Evolutionary conservation across 2,888 invertebrate species (phyloP), one percentile per base, ranked within the genome.

Genomic region (Chrysolina haemoptera): DNA sequence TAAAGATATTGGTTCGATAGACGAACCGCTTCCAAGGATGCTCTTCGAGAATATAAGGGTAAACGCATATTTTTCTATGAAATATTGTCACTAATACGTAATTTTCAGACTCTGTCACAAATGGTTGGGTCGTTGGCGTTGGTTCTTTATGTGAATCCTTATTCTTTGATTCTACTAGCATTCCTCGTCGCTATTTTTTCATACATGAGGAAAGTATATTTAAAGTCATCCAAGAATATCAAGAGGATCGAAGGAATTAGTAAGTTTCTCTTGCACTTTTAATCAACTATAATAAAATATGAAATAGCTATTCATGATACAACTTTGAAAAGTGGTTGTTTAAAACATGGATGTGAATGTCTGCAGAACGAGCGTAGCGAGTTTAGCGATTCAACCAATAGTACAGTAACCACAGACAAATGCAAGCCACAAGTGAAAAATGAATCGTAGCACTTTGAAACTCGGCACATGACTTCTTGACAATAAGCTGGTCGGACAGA

Each of bases 211-310:
- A 90, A 91, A 69, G 92, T 95, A 86, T 97, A 96, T 88, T 86
- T 97, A 69, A 88, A 92, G 68, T 94, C 96, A 8, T 95, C 96
- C 59, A 90, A 96, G 78, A 93, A 94, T 87, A 90, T 97, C 77
- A 97, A 94, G 87, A 91, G 94, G 82, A 89, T 94, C 86, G 94
- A 94, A 90, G 94, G 94, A 88, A 91, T 93, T 86, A 93, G 94
- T 94, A 89, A 92, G 93, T 92, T 40, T 35, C n/a, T n/a, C 27
- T 27, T 14, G n/a, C 12, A 46, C 3, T 14, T 59, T 59, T n/a
- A 14, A n/a, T n/a, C n/a, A n/a, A n/a, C n/a, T n/a, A n/a, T n/a
- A n/a, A n/a, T n/a, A n/a, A n/a, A n/a, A n/a, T n/a, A n/a, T n/a
- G n/a, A n/a, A n/a, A n/a, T n/a, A n/a, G n/a, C n/a, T n/a, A 50